Evolutionary conservation across 2,888 invertebrate species (phyloP), one percentile per base, ranked within the genome.

Genomic region (Bembecia ichneumoniformis): DNA sequence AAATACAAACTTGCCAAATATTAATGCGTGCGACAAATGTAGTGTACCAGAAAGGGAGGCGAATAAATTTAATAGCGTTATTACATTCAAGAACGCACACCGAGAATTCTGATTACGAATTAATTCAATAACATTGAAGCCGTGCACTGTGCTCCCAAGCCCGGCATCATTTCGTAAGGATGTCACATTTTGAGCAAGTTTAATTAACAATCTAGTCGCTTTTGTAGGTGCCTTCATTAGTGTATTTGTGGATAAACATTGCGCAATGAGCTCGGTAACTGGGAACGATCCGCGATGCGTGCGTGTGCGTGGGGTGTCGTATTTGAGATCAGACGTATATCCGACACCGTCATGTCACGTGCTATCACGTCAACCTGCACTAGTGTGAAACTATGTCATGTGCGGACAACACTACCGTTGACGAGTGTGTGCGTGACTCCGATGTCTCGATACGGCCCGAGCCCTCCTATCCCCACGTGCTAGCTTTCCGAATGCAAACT

Each of bases 141-240:
- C 77, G 78, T 84, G 81, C 82, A 83, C 77, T 79, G 82, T 82
- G 74, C 82, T 80, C 77, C 75, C 75, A 65, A 28, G 70, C 70
- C 70, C 66, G 71, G 72, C 77, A 72, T 81, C 82, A 82, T 83
- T 86, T 79, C 76, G 83, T 82, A 83, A 80, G 83, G 84, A 82
- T 84, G 83, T 83, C 84, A 84, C 84, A 87, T 86, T 86, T 86
- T 83, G 79, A 84, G 82, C 81, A 82, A 83, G 86, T 86, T 87
- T 84, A 87, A 87, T 87, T 86, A 87, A 86, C 86, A 87, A 87
- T 84, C 82, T 82, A 86, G 82, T 82, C 78, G 83, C 84, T 86
- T 82, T 82, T 83, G 83, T 82, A 82, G 83, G 82, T 81, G 77
- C 86, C 82, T 87, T 87, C 87, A 86, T 87, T 87, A 87, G 87